Conservation (phyloP, 2,113 vertebrate species). For the Corynorhinus townsendii region DNA sequence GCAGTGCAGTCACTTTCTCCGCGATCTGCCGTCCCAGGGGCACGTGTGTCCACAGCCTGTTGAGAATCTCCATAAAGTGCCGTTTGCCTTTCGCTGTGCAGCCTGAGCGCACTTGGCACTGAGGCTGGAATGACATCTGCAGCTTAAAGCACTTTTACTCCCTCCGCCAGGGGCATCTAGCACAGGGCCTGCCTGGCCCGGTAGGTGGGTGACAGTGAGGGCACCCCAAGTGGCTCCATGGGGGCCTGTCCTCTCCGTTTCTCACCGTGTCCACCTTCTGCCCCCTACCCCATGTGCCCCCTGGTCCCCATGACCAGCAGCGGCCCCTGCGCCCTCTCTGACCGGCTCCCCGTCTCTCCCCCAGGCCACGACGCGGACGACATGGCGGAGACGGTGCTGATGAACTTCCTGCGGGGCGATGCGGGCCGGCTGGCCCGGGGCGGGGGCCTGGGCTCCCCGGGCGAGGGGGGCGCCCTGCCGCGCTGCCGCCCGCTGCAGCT, state of each 20-base stretch:
- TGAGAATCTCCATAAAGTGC: background rate
- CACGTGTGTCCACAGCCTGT: background rate
- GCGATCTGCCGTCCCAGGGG: background rate
- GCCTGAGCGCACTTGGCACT: background rate
- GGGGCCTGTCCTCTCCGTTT: background rate
- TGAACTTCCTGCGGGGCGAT: conserved; percentile 92
- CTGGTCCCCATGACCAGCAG: background rate
- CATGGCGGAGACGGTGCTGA: conserved; percentile 90
- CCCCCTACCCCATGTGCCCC: background rate
- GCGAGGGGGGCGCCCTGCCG: conserved; percentile 82
- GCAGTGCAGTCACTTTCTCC: too few species aligned
- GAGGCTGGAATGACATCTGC: background rate
- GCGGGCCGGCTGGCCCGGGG: conserved; percentile 85
- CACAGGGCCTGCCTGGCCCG: background rate
- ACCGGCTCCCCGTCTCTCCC: background rate
- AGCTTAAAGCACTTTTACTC: background rate
- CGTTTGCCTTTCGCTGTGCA: background rate
- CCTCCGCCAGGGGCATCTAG: background rate
- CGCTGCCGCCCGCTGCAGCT: conserved; percentile 92
- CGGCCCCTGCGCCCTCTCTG: background rate
- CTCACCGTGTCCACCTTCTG: background rate
- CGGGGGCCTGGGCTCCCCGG: conserved; percentile 81
- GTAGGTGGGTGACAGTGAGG: background rate
- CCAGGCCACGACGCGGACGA: conserved; percentile 92
- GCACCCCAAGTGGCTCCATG: background rate